phyloP scores from a whole-genome alignment of 1,140 invertebrate genomes.

The Nasonia vitripennis region DNA sequence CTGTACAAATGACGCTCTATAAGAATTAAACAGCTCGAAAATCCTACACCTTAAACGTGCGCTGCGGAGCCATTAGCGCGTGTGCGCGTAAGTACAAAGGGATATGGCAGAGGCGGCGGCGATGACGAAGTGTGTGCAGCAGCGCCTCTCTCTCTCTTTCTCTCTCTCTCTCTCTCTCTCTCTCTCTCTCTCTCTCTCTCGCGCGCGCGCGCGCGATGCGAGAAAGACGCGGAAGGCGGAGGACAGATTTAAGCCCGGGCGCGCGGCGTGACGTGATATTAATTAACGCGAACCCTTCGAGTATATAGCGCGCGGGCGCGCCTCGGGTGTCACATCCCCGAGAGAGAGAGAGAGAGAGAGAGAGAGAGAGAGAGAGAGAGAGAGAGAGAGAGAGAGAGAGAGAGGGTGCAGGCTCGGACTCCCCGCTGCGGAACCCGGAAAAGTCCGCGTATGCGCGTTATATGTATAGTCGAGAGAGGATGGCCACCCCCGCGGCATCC shows the following conservation, averaged over 20 bases:
- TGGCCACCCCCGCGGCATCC: not conserved
- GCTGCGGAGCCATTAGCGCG: no score
- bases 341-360: not conserved
- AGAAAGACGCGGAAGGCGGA: conserved; percentile 39
- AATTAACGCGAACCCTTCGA: conserved; percentile 74
- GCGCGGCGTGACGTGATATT: conserved; percentile 74
- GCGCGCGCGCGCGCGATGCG: not conserved
- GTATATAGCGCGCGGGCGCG: conserved; percentile 52
- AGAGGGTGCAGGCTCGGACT: not conserved
- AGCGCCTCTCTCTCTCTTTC: no score
- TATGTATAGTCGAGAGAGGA: not conserved
- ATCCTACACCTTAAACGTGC: no score
- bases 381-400: not conserved
- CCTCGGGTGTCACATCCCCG: conserved; percentile 51
- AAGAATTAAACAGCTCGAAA: no score
- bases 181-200: no score
- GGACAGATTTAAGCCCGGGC: conserved; percentile 69
- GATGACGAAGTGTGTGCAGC: not conserved
- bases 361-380: not conserved
- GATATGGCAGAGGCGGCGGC: conserved; percentile 20
- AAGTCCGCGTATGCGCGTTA: conserved; percentile 58
- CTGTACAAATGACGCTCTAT: not conserved
- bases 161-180: no score
- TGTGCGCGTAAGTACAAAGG: not conserved
- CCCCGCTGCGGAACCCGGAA: conserved; percentile 66